Evolutionary conservation across 2,797 vertebrate genomes (phyloP), one percentile per base, ranked within the genome.

Genomic region (Decapterus maruadsi): DNA sequence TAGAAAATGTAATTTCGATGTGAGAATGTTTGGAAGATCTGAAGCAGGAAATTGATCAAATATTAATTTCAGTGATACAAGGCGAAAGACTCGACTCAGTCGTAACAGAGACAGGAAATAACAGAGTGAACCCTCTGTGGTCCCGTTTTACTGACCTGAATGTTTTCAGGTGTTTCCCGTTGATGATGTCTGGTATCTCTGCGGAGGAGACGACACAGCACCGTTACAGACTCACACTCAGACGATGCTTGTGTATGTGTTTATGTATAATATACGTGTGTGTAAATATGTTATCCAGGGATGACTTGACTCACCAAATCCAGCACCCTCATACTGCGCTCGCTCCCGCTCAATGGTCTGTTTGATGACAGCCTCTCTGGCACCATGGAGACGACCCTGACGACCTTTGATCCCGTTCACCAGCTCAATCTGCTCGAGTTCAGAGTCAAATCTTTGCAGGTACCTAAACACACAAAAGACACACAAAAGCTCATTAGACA

Each of bases 141-240:
- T 9, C 17, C 10, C 17, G 4, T 40, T 55, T 22, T 26, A 89
- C 95, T 94, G 74, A 99, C 98, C 97, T 96, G 91, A 99, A 98
- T 48, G 90, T 95, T 91, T 96, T 97, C 63, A 99, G 93, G 89
- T 98, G 94, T 75, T 96, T 96, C 63, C 85, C 48, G 80, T 98
- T 97, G 79, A 98, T 92, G 87, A 99, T 95, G 80, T 99, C 97
- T 57, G 98, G 98, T 51, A 99, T 99, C 86, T 99, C 98, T 99
- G 88, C 56, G 73, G 83, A 80, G 81, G 82, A 38, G 63, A 80
- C 48, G 62, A 63, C 64, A 51, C 2, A 34, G 10, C 19, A 34
- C 29, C 8, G 22, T 40, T 29, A n/a, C 4, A 6, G 1, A 20
- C 1, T 13, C 16, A 34, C 17, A 9, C 38, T 2, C 31, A 43